Conservation (phyloP, 2,888 invertebrate species). For the Leptinotarsa juncta region DNA sequence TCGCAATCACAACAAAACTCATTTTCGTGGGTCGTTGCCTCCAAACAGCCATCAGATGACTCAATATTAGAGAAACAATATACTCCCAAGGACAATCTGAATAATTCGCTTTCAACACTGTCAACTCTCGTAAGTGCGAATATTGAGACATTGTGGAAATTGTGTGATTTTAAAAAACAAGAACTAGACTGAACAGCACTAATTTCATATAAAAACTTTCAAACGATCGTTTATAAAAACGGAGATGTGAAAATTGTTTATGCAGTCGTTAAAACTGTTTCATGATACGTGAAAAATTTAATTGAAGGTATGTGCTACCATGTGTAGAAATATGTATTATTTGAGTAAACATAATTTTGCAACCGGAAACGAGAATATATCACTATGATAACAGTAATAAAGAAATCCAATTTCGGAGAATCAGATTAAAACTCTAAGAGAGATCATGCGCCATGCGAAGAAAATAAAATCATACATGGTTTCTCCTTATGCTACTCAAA, state of each 20-base stretch:
- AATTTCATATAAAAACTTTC: not conserved
- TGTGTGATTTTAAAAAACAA: not conserved
- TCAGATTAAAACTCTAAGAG: not conserved
- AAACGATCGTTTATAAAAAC: not conserved
- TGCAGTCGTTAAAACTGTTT: slow-evolving; percentile 12
- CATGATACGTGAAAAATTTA: slow-evolving; percentile 13
- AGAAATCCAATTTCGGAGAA: not conserved
- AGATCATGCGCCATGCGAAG: too few species aligned
- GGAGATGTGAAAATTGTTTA: slow-evolving; percentile 1
- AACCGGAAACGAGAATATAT: slow-evolving; percentile 2
- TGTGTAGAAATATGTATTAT: slow-evolving; percentile 11
- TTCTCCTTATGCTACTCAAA: too few species aligned
- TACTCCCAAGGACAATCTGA: not conserved
- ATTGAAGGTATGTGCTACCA: slow-evolving; percentile 10
- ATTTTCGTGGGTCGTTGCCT: not conserved
- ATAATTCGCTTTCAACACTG: not conserved
- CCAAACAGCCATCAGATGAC: not conserved
- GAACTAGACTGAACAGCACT: not conserved
- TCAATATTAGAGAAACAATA: not conserved
- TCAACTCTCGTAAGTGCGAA: not conserved
- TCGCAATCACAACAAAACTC: not conserved
- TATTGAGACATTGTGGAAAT: not conserved
- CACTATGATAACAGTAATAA: not conserved
- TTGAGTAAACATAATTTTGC: slow-evolving; percentile 1
- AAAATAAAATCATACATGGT: not conserved